phyloP scores from a whole-genome alignment of 1,140 invertebrate genomes.

The Eurytemora carolleeae region DNA sequence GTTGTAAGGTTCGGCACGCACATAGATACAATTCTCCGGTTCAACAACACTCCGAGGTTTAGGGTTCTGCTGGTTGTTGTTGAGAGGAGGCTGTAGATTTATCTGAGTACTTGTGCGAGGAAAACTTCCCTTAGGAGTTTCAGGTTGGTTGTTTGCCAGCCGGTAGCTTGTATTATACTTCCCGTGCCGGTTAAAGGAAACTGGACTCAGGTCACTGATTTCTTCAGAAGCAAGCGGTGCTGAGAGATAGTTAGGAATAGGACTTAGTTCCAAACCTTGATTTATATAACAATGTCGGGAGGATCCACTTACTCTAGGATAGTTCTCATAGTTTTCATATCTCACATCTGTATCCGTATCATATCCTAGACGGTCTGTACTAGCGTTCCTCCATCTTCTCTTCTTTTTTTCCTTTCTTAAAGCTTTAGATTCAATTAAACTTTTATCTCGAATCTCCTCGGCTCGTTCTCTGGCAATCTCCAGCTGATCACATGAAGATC shows the following conservation, averaged over 20 bases:
- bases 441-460: neutral
- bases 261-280: neutral
- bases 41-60: no score
- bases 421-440: conserved; percentile 15
- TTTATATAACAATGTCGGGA: neutral
- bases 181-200: neutral
- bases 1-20: no score
- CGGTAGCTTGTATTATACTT: neutral
- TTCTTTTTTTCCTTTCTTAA: conserved; percentile 12
- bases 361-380: neutral
- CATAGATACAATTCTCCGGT: no score
- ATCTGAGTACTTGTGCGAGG: conserved; percentile 4
- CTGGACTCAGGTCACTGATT: neutral
- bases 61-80: neutral
- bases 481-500: neutral
- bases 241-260: no score
- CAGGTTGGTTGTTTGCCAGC: conserved; percentile 1
- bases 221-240: neutral
- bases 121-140: neutral
- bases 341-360: no score
- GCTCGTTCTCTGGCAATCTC: neutral
- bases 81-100: neutral
- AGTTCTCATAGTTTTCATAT: no score
- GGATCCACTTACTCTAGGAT: neutral
- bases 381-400: neutral